These are phyloP conservation scores for Arctia plantaginis DNA, from an alignment of 2,888 invertebrate genomes.

Conservation along the genomic window DNA sequence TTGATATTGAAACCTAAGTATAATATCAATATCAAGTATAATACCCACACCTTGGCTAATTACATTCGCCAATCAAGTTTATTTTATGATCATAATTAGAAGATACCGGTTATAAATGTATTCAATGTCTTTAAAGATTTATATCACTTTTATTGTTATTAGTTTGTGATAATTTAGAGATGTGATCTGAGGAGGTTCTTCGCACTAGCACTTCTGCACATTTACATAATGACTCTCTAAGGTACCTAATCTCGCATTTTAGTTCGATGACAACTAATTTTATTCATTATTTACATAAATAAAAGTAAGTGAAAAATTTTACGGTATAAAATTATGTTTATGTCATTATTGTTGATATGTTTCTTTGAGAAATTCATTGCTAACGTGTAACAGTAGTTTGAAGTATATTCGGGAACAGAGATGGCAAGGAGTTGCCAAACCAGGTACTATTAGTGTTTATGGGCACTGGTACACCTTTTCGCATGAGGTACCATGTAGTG, in stretches of 20 bases:
- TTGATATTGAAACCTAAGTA: not conserved
- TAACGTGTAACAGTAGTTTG: no score
- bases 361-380: constrained; percentile 15
- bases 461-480: no score
- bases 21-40: not conserved
- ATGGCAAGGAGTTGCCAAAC: not conserved
- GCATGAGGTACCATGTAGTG: no score
- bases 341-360: constrained; percentile 20
- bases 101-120: constrained; percentile 21
- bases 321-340: constrained; percentile 46
- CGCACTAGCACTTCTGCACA: constrained; percentile 19
- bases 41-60: constrained; percentile 17
- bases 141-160: constrained; percentile 29
- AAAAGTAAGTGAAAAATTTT: constrained; percentile 40
- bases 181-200: constrained; percentile 28
- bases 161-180: constrained; percentile 29
- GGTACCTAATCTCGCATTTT: constrained; percentile 37
- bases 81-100: constrained; percentile 16
- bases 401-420: not conserved
- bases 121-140: constrained; percentile 29
- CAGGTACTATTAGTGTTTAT: not conserved
- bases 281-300: constrained; percentile 34
- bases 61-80: constrained; percentile 3
- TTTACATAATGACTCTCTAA: constrained; percentile 42
- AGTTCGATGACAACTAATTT: constrained; percentile 22